These are phyloP conservation scores for Hemistola chrysoprasaria DNA, from an alignment of 2,888 invertebrate species.

Conservation along the genomic window DNA sequence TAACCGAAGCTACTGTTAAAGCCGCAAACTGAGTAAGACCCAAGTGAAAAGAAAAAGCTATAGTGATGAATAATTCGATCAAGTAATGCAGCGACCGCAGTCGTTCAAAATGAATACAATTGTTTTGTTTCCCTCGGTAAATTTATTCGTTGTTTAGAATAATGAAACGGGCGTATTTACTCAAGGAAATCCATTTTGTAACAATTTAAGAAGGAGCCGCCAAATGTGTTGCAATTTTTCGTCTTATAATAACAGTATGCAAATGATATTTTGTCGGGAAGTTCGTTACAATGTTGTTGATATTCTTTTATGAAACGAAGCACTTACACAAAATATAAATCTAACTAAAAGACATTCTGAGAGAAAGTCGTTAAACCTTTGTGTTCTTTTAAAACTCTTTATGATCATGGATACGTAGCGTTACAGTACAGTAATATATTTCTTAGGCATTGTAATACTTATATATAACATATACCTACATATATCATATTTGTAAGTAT, in stretches of 20 bases:
- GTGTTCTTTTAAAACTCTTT: constrained; percentile 4
- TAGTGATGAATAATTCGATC: constrained; percentile 70
- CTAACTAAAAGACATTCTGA: constrained; percentile 16
- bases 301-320: constrained; percentile 19
- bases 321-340: constrained; percentile 16
- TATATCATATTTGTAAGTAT: constrained; percentile 9
- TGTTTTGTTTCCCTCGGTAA: constrained; percentile 76
- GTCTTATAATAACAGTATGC: constrained; percentile 62
- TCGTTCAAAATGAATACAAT: constrained; percentile 76
- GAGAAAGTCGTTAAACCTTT: constrained; percentile 8
- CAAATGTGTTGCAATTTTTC: constrained; percentile 76
- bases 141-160: constrained; percentile 79
- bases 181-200: constrained; percentile 72
- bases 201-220: constrained; percentile 70
- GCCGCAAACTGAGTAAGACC: constrained; percentile 33
- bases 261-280: constrained; percentile 43
- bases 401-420: no score
- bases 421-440: constrained; percentile 1
- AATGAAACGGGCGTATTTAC: constrained; percentile 75
- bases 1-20: constrained; percentile 33
- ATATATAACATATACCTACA: neutral
- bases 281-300: constrained; percentile 22
- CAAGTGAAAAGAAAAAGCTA: constrained; percentile 46
- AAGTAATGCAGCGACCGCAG: constrained; percentile 72
- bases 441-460: no score